phyloP scores from a whole-genome alignment of 2,113 vertebrate species.

The Alethe diademata region DNA sequence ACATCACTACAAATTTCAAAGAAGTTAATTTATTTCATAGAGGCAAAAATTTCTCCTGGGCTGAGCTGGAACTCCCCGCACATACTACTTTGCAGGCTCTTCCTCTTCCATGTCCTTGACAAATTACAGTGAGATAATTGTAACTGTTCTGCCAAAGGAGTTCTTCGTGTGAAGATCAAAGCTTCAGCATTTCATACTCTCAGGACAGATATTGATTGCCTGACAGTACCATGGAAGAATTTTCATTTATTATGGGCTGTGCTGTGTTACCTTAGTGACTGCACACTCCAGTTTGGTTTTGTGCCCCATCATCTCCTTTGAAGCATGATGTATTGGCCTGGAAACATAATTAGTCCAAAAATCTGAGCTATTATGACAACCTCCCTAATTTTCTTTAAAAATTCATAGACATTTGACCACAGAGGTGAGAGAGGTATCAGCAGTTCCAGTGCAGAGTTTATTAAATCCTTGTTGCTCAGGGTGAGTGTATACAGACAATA shows the following conservation, averaged over 20 bases:
- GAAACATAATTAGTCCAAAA: background rate
- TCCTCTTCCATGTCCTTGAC: background rate
- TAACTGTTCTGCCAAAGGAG: background rate
- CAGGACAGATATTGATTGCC: conserved; percentile 5
- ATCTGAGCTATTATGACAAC: background rate
- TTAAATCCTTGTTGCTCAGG: background rate
- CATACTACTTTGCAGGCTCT: background rate
- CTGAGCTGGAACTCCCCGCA: background rate
- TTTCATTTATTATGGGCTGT: background rate
- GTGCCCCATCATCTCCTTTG: background rate
- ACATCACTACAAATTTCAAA: background rate
- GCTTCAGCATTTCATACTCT: conserved; percentile 17
- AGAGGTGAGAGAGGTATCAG: background rate
- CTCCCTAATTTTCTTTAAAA: background rate
- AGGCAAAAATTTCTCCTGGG: background rate
- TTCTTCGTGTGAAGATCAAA: conserved; percentile 44
- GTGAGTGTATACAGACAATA: background rate
- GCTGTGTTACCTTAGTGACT: background rate
- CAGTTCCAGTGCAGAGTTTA: background rate
- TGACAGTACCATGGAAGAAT: background rate
- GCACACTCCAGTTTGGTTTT: background rate
- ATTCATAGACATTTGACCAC: background rate
- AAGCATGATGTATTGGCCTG: background rate
- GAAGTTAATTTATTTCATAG: background rate
- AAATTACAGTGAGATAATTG: conserved; percentile 1